Evolutionary conservation across 1,140 invertebrate genomes (phyloP), one percentile per base, ranked within the genome.

Genomic region (Bombus breviceps): DNA sequence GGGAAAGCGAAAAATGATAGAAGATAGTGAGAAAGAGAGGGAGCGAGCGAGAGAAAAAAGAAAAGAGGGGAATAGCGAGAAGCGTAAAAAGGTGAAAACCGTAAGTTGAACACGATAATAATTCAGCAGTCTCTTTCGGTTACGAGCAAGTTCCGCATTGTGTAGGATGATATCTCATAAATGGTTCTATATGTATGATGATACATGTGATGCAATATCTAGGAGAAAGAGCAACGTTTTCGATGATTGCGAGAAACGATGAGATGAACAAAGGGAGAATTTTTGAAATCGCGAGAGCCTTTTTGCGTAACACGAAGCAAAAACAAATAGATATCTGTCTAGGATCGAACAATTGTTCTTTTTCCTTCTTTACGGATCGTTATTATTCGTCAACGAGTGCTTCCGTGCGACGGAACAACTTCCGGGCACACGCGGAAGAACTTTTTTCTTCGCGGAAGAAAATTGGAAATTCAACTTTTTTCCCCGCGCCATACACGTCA

Each of bases 91-190:
- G 47, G 71, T 89, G 80, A 90, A 81, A 87, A 86, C 86, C 25
- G 43, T 57, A 78, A 2, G 43, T 75, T 74, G 66, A 86, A 80
- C 69, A 57, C 15, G n/a, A 66, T 66, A 72, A 77, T 83, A 86
- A 91, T 89, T 89, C 81, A 94, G 85, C 91, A 94, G 93, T 94
- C 93, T 94, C 93, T 94, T 94, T 94, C 93, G 94, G 93, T 94
- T 95, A 94, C 93, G 94, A 94, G 93, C 93, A 90, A 95, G 94
- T 94, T 94, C 94, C 93, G 94, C 92, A 92, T 91, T 94, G 92
- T 92, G 93, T 94, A 94, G 93, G 93, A 89, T 92, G 93, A 89
- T 92, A 90, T 91, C 87, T 79, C 74, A 90, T 83, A 88, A 83
- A 90, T 88, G 86, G 86, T 90, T 88, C 77, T 85, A 80, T 85